Evolutionary conservation across 2,797 vertebrate species (phyloP).

Genomic region (Natrix natrix): DNA sequence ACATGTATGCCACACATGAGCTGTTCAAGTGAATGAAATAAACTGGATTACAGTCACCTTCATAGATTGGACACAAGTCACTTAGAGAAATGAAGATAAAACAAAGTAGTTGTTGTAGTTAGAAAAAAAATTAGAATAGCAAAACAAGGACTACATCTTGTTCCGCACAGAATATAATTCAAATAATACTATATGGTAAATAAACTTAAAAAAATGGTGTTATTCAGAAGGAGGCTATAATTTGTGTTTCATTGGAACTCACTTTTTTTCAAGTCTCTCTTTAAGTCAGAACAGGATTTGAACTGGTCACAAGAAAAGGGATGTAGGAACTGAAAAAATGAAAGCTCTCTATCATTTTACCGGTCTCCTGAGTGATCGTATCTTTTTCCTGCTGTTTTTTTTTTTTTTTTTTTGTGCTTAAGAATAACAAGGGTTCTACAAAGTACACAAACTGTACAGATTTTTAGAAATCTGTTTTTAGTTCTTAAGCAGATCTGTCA

Average conservation of each 20-base stretch:
- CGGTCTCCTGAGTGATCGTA: background rate
- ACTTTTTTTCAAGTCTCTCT: background rate
- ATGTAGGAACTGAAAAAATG: background rate
- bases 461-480: conserved; percentile 26
- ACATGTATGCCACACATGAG: background rate
- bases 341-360: background rate
- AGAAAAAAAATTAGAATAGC: background rate
- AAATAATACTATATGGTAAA: background rate
- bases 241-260: background rate
- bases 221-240: background rate
- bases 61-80: background rate
- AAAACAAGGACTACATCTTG: background rate
- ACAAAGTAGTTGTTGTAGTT: background rate
- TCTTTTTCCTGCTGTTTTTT: background rate
- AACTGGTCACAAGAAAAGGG: conserved; percentile 4
- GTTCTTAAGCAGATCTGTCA: conserved; percentile 19
- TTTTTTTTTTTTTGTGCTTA: conserved; percentile 9
- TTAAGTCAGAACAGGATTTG: background rate
- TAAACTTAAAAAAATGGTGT: background rate
- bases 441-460: conserved; percentile 1
- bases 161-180: background rate
- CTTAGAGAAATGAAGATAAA: background rate
- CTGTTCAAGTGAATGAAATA: background rate
- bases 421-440: conserved; percentile 13
- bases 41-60: background rate